Percentiles rank a stretch among this genome's conserved stretches.
These are phyloP conservation scores for Nannospalax galili DNA, from an alignment of 2,113 vertebrate species.

Conservation along the genomic window DNA sequence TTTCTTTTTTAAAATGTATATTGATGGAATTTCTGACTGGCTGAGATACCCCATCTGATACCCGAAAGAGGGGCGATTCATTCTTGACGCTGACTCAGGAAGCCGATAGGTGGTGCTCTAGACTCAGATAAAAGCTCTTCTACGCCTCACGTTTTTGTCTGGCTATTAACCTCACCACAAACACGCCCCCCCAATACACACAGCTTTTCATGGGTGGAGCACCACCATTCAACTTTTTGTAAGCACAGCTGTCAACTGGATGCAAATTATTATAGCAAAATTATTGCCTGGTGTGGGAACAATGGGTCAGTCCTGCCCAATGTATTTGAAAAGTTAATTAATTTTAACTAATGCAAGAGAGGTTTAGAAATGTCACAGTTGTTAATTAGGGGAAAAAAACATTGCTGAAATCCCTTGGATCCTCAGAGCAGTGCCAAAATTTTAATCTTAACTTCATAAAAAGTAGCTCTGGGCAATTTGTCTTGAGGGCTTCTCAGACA, in stretches of 20 bases:
- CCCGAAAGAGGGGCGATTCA: slow-evolving; percentile 18
- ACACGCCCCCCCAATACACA: not conserved
- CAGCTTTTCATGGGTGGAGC: not conserved
- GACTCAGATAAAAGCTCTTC: slow-evolving; percentile 44
- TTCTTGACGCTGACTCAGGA: slow-evolving; percentile 46
- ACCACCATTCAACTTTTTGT: slow-evolving; percentile 30
- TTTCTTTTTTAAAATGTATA: slow-evolving; percentile 50
- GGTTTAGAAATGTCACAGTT: slow-evolving; percentile 59
- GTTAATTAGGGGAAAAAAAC: slow-evolving; percentile 71
- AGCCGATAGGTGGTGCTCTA: slow-evolving; percentile 84
- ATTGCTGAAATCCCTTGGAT: slow-evolving; percentile 43
- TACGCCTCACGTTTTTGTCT: not conserved
- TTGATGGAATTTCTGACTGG: not conserved
- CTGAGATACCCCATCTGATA: not conserved
- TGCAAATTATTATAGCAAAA: slow-evolving; percentile 63
- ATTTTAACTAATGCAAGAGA: not conserved
- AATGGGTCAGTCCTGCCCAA: slow-evolving; percentile 39
- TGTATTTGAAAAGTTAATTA: not conserved
- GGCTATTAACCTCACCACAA: not conserved
- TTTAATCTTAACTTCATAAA: slow-evolving; percentile 72
- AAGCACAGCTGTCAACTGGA: slow-evolving; percentile 17
- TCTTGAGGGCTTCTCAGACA: slow-evolving; percentile 63
- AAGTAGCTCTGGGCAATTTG: slow-evolving; percentile 68
- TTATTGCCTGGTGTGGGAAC: slow-evolving; percentile 36
- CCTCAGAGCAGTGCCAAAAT: slow-evolving; percentile 32